Conservation (phyloP, 2,113 vertebrate species). For the Labeo rohita region DNA sequence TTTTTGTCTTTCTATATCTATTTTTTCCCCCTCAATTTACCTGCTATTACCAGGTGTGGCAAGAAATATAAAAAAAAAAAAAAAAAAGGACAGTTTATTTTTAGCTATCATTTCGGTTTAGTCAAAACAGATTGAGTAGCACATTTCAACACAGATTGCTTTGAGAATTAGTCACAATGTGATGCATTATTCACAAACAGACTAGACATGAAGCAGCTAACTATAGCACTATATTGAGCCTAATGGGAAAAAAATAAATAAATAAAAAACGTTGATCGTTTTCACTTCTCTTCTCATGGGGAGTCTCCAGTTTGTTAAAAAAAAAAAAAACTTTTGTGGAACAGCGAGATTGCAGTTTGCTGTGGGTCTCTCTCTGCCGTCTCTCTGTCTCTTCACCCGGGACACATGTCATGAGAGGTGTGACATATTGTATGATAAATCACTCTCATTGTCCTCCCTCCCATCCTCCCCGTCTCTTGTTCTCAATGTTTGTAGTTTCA, state of each 20-base stretch:
- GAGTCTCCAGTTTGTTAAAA: not conserved
- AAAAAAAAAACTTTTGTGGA: not conserved
- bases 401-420: not conserved
- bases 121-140: not conserved
- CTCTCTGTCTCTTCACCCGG: not conserved
- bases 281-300: not conserved
- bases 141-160: not conserved
- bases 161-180: not conserved
- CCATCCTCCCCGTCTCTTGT: slow-evolving; percentile 54
- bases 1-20: too few species aligned
- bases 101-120: not conserved
- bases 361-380: not conserved
- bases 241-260: not conserved
- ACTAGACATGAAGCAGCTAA: not conserved
- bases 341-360: not conserved
- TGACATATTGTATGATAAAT: slow-evolving; percentile 62
- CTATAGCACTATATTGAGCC: not conserved
- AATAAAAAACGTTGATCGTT: not conserved
- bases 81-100: not conserved
- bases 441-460: slow-evolving; percentile 51
- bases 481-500: slow-evolving; percentile 61
- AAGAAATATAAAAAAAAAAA: too few species aligned
- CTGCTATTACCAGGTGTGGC: too few species aligned
- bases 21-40: too few species aligned
- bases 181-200: not conserved